Conservation (phyloP, 2,113 vertebrate genomes). For the Ahaetulla prasina region DNA sequence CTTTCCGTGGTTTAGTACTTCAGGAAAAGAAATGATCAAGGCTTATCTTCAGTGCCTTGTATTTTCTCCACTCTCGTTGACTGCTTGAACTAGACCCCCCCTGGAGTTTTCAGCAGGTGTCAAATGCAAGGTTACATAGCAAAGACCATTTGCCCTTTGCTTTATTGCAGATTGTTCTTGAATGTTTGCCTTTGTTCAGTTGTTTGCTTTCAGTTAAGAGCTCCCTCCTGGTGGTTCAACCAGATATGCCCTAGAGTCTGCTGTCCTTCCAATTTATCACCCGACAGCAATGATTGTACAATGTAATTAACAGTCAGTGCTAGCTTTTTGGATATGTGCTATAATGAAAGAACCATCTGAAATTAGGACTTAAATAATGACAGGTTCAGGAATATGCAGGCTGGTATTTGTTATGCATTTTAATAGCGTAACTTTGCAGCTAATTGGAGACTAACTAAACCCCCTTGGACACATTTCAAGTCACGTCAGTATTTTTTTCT, state of each 20-base stretch:
- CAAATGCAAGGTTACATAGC: conserved; percentile 50
- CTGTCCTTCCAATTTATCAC: conserved; percentile 67
- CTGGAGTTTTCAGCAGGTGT: conserved; percentile 25
- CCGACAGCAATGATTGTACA: conserved; percentile 56
- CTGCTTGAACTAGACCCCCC: conserved; percentile 29
- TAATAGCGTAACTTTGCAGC: conserved; percentile 77
- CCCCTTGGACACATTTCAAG: conserved; percentile 71
- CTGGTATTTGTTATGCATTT: conserved; percentile 73
- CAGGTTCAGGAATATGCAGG: conserved; percentile 69
- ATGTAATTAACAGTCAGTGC: conserved; percentile 78
- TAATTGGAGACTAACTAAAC: conserved; percentile 84
- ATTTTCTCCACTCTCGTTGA: background rate
- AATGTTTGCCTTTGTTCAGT: conserved; percentile 61
- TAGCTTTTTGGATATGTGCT: conserved; percentile 71
- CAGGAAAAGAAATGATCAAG: conserved; percentile 4
- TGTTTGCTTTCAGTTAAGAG: conserved; percentile 65
- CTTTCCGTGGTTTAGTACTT: background rate
- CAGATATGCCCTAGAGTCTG: conserved; percentile 48
- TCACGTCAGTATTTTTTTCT: conserved; percentile 66
- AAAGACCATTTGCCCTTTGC: conserved; percentile 33
- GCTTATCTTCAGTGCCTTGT: background rate
- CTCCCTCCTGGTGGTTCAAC: conserved; percentile 43
- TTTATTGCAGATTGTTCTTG: conserved; percentile 50
- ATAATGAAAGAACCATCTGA: conserved; percentile 72
- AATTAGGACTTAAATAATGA: conserved; percentile 82